phyloP scores from a whole-genome alignment of 1,140 invertebrate genomes.

The Halictus rubicundus region DNA sequence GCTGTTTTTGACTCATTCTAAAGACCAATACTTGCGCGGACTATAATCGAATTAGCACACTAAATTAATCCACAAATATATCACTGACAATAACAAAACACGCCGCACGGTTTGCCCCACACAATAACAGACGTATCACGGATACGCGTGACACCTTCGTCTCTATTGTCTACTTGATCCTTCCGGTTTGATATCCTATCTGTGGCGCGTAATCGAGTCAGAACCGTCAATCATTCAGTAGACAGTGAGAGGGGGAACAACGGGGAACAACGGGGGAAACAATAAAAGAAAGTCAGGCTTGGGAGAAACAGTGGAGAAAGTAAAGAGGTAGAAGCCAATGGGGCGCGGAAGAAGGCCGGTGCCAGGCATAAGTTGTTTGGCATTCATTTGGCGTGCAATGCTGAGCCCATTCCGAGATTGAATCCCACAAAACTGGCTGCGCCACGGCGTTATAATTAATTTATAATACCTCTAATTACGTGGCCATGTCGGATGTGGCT shows the following conservation, averaged over 20 bases:
- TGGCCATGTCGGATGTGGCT: conserved; percentile 65
- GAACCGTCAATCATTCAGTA: neutral
- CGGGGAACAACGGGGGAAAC: too few relatives aligned
- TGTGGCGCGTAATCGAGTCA: neutral
- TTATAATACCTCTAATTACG: conserved; percentile 76
- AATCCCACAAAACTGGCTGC: conserved; percentile 69
- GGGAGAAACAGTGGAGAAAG: neutral
- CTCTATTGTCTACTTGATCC: conserved; percentile 15
- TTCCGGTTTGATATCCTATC: conserved; percentile 3
- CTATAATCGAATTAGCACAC: neutral
- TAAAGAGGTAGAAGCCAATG: neutral
- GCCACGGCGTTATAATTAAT: conserved; percentile 72
- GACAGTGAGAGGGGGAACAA: neutral
- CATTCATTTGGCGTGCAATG: conserved; percentile 60
- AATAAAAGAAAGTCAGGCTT: neutral
- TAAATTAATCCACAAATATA: neutral
- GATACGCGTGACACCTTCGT: conserved; percentile 12
- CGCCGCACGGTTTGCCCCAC: neutral
- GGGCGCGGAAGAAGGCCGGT: conserved; percentile 21
- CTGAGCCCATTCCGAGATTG: conserved; percentile 69
- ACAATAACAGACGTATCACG: conserved; percentile 12
- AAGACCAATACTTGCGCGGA: neutral
- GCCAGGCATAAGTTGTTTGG: conserved; percentile 62
- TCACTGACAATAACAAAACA: neutral
- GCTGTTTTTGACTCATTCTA: too few relatives aligned